A percentile compares a stretch with the other conserved stretches of the same genome.
Evolutionary conservation across 2,888 invertebrate species (phyloP).

Genomic region (Zelleria hepariella): DNA sequence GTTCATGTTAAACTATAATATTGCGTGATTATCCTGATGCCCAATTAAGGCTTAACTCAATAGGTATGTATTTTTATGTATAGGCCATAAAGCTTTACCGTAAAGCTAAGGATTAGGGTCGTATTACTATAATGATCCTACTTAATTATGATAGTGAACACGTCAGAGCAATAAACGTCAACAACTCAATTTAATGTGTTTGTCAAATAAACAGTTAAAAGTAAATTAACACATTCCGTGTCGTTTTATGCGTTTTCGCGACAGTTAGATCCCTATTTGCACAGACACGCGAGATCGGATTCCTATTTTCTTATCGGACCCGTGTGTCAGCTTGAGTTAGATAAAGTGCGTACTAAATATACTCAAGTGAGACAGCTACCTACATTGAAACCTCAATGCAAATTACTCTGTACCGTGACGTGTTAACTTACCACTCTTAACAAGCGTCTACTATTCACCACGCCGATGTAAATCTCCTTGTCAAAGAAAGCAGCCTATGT

Average conservation of each 20-base stretch:
- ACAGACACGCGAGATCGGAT: not conserved
- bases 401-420: not conserved
- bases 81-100: not conserved
- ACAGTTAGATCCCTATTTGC: not conserved
- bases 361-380: not conserved
- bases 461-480: not conserved
- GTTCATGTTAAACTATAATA: too few species aligned
- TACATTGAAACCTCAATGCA: slow-evolving; percentile 5
- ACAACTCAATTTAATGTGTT: not conserved
- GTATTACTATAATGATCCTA: not conserved
- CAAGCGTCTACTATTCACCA: not conserved
- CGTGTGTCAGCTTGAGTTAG: not conserved
- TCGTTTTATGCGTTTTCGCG: not conserved
- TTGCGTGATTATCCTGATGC: too few species aligned
- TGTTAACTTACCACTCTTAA: slow-evolving; percentile 1
- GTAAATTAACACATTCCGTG: not conserved
- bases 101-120: not conserved
- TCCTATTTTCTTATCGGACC: not conserved
- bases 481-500: slow-evolving; percentile 1
- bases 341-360: not conserved
- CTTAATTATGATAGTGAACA: not conserved
- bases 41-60: too few species aligned
- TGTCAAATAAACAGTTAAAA: not conserved
- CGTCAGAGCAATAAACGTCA: not conserved
- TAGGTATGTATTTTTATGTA: too few species aligned